Conservation (phyloP, 2,888 invertebrate species). For the Tholera decimalis region DNA sequence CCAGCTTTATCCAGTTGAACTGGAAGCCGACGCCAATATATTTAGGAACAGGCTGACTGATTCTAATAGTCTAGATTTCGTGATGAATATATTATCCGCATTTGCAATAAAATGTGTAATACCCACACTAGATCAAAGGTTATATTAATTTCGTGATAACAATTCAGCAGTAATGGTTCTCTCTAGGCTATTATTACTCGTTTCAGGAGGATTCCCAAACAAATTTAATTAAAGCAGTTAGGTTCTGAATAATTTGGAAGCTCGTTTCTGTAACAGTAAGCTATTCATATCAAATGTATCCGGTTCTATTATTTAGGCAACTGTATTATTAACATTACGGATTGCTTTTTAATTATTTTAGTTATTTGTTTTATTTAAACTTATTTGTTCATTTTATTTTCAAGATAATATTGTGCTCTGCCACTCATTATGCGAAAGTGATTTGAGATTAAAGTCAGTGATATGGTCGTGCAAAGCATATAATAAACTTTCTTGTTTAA, state of each 20-base stretch:
- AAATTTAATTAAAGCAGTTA: constrained; percentile 44
- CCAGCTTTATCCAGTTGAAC: too few species aligned
- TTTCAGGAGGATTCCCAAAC: constrained; percentile 32
- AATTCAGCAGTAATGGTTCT: constrained; percentile 15
- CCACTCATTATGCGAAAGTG: constrained; percentile 40
- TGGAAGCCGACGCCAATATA: too few species aligned
- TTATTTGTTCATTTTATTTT: background rate
- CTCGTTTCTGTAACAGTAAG: constrained; percentile 17
- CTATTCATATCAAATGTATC: constrained; percentile 19
- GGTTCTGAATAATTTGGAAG: constrained; percentile 38
- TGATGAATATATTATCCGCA: too few species aligned
- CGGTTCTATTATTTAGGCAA: constrained; percentile 36
- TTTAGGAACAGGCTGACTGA: too few species aligned
- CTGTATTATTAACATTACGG: constrained; percentile 2
- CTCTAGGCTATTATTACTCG: constrained; percentile 13
- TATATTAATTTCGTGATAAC: constrained; percentile 5
- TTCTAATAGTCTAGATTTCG: too few species aligned
- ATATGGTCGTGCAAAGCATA: constrained; percentile 1
- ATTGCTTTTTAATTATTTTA: background rate
- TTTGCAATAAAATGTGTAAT: background rate
- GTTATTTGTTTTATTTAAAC: too few species aligned
- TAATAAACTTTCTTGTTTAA: background rate
- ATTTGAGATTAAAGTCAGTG: background rate
- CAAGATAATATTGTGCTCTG: background rate
- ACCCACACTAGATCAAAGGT: constrained; percentile 10